Conservation (phyloP, 2,888 invertebrate genomes). For the Eretmocerus hayati region DNA sequence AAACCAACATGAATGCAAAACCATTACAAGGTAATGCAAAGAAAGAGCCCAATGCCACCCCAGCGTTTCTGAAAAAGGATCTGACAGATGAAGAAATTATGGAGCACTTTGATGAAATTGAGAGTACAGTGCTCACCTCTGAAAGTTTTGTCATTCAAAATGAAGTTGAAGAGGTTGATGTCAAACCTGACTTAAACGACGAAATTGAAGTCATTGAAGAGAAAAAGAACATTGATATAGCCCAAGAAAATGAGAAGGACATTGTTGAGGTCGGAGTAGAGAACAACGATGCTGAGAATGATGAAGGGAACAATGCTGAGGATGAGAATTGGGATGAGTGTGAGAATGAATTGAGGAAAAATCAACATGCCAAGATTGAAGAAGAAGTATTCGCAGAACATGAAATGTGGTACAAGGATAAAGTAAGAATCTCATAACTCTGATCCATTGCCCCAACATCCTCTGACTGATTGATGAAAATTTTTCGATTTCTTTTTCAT, state of each 20-base stretch:
- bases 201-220: slow-evolving; percentile 3
- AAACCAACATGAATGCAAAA: not conserved
- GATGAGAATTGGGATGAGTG: slow-evolving; percentile 23
- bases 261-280: no score
- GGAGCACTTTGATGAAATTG: slow-evolving; percentile 37
- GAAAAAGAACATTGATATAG: slow-evolving; percentile 7
- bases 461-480: not conserved
- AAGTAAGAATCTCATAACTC: slow-evolving; percentile 27
- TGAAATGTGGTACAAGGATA: slow-evolving; percentile 34
- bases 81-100: slow-evolving; percentile 36
- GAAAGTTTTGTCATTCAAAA: slow-evolving; percentile 28
- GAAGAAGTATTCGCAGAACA: slow-evolving; percentile 24
- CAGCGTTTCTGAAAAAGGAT: slow-evolving; percentile 25
- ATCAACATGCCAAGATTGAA: slow-evolving; percentile 22
- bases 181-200: slow-evolving; percentile 9
- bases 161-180: slow-evolving; percentile 24
- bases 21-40: no score
- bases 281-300: slow-evolving; percentile 3
- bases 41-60: slow-evolving; percentile 7
- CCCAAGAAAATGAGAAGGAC: slow-evolving; percentile 18
- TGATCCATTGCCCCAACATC: not conserved
- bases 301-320: slow-evolving; percentile 9
- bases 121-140: slow-evolving; percentile 33
- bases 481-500: slow-evolving; percentile 13
- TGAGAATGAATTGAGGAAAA: slow-evolving; percentile 4